phyloP scores from a whole-genome alignment of 2,888 invertebrate species.

The Pristionchus entomophagus region DNA sequence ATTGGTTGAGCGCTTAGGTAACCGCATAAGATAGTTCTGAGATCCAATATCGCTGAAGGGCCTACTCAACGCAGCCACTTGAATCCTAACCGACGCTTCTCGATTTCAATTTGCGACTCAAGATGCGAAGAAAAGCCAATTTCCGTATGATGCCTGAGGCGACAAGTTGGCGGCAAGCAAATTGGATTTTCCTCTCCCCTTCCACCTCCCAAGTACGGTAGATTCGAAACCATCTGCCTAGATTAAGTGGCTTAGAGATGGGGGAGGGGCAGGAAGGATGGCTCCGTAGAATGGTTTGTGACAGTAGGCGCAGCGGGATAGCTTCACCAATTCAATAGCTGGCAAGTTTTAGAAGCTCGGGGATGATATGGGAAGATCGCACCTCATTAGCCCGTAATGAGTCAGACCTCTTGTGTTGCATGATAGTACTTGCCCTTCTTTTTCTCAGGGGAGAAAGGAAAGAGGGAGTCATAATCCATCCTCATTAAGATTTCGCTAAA shows the following conservation, averaged over 20 bases:
- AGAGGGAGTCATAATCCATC: not conserved
- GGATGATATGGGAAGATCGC: not conserved
- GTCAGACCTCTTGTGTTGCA: not conserved
- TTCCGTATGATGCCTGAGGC: not conserved
- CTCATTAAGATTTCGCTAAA: not conserved
- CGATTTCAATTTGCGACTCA: conserved; percentile 17
- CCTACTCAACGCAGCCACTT: not conserved
- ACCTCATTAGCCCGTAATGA: not conserved
- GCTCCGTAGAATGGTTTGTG: not conserved
- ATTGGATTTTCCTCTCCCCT: not conserved
- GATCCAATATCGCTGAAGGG: conserved; percentile 17
- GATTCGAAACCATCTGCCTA: conserved; percentile 29
- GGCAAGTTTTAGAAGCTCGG: not conserved
- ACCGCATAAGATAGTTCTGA: no score
- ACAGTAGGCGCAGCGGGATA: not conserved
- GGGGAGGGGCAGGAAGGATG: not conserved
- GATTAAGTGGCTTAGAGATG: no score
- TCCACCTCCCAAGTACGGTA: not conserved
- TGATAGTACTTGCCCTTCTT: not conserved
- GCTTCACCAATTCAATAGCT: not conserved
- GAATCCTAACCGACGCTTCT: conserved; percentile 22
- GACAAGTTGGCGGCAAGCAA: not conserved
- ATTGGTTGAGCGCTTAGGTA: not conserved
- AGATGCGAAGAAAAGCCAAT: not conserved
- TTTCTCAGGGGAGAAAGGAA: not conserved